Base-by-base conservation (phyloP, 2,888 invertebrate species). In the Mesochorus sp. region DNA sequence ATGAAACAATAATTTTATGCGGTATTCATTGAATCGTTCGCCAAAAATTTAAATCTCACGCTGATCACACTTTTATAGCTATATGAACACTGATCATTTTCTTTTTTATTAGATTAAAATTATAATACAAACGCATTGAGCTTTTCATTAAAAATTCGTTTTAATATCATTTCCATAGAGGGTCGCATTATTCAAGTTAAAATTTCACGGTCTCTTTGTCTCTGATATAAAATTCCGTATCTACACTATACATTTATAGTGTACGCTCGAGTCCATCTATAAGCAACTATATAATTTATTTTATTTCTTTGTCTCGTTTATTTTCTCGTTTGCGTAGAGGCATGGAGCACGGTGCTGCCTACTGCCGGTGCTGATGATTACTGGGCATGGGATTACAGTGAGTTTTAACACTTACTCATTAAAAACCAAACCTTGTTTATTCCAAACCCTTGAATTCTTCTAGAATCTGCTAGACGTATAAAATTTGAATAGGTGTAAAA, bases 291-390 rank as follows among this genome's bases (percentile, higher is more conserved):
- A 70, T 61, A 55, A 53, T 70, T 77, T 55, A 67, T 66, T 80
- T 77, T 62, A 79, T 80, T 76, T 77, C 59, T 75, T 72, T 67
- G 51, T 75, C 55, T 78, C 42, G 67, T 76, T 80, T 66, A 68
- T 80, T 76, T 80, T 72, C 51, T 81, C 79, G 57, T 76, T 87
- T 85, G 85, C 86, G 84, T 88, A 89, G 91, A 91, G 88, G 87
- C 90, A 86, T 91, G 90, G 90, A 91, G 90, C 86, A 89, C 90
- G 85, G 85, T 91, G 85, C 89, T 91, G 84, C 90, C 90, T 83
- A 90, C 90, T 82, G 89, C 89, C 81, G 88, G 89, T 84, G 88
- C 88, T 86, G 90, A 86, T 83, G 90, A 89, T 88, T 89, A 89
- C 88, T 90, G 89, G 89, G 85, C 87, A 84, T 88, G 88, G 87